A percentile compares a stretch with the other conserved stretches of the same genome.
Evolutionary conservation across 2,797 vertebrate species (phyloP).

Genomic region (Aulostomus chinensis): DNA sequence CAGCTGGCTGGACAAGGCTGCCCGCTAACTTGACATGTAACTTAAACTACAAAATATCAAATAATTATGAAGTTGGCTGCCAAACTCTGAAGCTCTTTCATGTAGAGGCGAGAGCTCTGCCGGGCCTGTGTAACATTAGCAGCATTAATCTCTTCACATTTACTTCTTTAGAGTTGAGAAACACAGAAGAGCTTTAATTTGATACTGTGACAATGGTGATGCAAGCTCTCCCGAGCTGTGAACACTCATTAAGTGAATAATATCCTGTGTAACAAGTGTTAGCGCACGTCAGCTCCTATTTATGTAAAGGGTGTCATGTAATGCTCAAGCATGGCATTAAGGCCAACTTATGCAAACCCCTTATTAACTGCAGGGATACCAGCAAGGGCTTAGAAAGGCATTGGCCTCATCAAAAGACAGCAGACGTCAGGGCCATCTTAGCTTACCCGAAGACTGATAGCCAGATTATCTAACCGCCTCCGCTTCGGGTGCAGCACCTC

Average conservation of each 20-base stretch:
- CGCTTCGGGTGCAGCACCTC: slow-evolving; percentile 53
- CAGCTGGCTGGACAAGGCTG: slow-evolving; percentile 42
- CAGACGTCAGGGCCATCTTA: slow-evolving; percentile 55
- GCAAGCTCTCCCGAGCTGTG: not conserved
- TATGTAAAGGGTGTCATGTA: slow-evolving; percentile 32
- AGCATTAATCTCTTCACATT: slow-evolving; percentile 25
- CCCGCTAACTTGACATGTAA: slow-evolving; percentile 45
- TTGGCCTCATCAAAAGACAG: slow-evolving; percentile 45
- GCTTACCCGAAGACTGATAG: slow-evolving; percentile 50
- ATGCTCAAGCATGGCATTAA: slow-evolving; percentile 27
- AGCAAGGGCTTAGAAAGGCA: slow-evolving; percentile 43
- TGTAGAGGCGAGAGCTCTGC: slow-evolving; percentile 6
- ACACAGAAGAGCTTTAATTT: slow-evolving; percentile 17
- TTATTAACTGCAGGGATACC: slow-evolving; percentile 45
- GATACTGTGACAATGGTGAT: slow-evolving; percentile 26
- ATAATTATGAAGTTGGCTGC: slow-evolving; percentile 44
- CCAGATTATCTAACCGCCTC: slow-evolving; percentile 55
- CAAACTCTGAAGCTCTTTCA: slow-evolving; percentile 21
- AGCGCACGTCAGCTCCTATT: slow-evolving; percentile 33
- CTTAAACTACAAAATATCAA: slow-evolving; percentile 41
- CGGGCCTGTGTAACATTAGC: slow-evolving; percentile 18
- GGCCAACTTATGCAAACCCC: slow-evolving; percentile 38
- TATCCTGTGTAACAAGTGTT: slow-evolving; percentile 13
- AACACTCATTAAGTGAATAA: slow-evolving; percentile 23
- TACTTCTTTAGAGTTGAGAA: slow-evolving; percentile 13